Evolutionary conservation across 1,140 invertebrate genomes (phyloP), one percentile per base, ranked within the genome.

Genomic region (Pachypsylla venusta): DNA sequence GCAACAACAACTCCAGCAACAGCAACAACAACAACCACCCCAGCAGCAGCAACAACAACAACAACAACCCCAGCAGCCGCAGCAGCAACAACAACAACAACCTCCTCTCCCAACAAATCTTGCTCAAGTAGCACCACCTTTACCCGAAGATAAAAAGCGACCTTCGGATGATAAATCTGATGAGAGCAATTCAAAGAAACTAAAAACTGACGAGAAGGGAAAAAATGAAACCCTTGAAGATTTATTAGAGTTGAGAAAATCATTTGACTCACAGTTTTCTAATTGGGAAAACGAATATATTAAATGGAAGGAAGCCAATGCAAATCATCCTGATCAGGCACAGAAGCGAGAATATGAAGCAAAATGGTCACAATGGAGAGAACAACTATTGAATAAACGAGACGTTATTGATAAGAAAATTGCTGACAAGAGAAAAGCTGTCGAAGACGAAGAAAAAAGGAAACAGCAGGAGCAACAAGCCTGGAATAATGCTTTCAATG

Each of bases 231-330:
- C 61, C 54, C 57, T 65, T 22, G 73, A 75, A 60, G 75, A 76
- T 63, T 66, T 80, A 24, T 75, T 79, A 4, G 81, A 85, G 67
- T 54, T 60, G 28, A 81, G 84, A 63, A 82, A 80, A 69, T 79
- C 79, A 48, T 89, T 91, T 72, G 85, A 89, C 67, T 79, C 80
- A 57, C 80, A 89, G 66, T 89, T 91, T 67, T 78, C 81, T 67
- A 81, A 85, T 65, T 91, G 87, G 87, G 87, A 91, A 70, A 78
- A 83, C 62, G 82, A 89, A 66, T 89, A 89, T 67, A 81, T 85
- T 63, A 82, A 83, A 64, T 91, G 87, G 87, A 87, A 85, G 69
- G 77, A 80, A 60, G 83, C 87, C 66, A 90, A 90, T 74, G 80
- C 80, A 20, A 85, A 86, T 70, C 87, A 91, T 76, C 87, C 87